Percentiles rank a stretch among this genome's conserved stretches.
Evolutionary conservation across 1,140 invertebrate species (phyloP).

Genomic region (Sitophilus oryzae): DNA sequence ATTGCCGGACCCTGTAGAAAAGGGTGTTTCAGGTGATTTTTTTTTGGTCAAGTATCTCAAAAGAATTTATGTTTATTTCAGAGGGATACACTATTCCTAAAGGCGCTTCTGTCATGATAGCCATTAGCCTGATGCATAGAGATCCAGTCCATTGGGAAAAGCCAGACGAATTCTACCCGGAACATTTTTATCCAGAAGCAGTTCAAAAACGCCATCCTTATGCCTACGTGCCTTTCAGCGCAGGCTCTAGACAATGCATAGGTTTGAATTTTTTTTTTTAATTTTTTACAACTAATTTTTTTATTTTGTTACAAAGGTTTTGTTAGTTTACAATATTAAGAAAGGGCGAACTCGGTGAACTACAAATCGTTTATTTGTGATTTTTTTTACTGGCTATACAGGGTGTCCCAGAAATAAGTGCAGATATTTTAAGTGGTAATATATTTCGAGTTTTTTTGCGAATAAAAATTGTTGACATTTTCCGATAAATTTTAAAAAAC

Average conservation of each 20-base stretch:
- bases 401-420: no score
- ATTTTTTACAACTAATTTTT: background rate
- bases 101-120: constrained; percentile 52
- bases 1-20: no score
- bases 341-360: no score
- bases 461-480: no score
- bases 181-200: constrained; percentile 65
- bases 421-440: no score
- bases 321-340: background rate
- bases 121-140: constrained; percentile 59
- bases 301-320: background rate
- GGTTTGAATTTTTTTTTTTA: constrained; percentile 10
- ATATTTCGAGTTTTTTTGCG: no score
- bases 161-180: constrained; percentile 69
- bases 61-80: constrained; percentile 30
- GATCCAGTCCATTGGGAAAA: constrained; percentile 60
- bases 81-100: constrained; percentile 47
- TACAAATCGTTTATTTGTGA: no score
- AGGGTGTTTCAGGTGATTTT: no score
- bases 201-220: constrained; percentile 55
- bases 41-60: no score
- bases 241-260: constrained; percentile 69
- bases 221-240: constrained; percentile 70
- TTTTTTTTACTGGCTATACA: no score
- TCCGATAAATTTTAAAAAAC: no score